Base-by-base conservation (phyloP, 2,888 invertebrate genomes). In the Aphodius sticticus region DNA sequence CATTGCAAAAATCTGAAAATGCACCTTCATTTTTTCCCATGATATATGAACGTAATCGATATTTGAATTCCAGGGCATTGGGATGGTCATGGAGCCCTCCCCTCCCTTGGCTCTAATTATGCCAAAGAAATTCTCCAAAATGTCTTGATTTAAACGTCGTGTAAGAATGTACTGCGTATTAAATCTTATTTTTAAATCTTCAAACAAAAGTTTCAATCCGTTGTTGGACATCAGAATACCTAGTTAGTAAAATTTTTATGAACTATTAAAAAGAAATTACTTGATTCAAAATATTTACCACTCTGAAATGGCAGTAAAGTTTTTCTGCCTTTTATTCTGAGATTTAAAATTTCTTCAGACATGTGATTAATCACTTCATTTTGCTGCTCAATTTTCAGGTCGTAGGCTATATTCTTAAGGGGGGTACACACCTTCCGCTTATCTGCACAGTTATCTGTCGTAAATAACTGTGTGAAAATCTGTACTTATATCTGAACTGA, bases 51-150 rank as follows among this genome's bases (percentile, higher is more conserved):
- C 53, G 53, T 12, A 26, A 53, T 53, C 53, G 53, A 53, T 53
- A 53, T 53, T 53, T 53, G 53, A 53, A 53, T 53, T 53, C 53
- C 9, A 53, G 53, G 53, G 53, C 53, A 53, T 53, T 53, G 53
- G 53, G 53, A 53, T 53, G 53, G 7, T 53, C 53, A 53, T 53
- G 53, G 53, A 53, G 9, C 53, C 53, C 53, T 53, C 53, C 53
- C 53, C 53, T 53, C 53, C 53, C 53, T 53, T 53, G 1, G 53
- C 53, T 53, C 53, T 53, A 72, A 72, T 35, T 36, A 35, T 26
- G 35, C 35, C 74, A 79, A 84, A 84, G 77, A 82, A 83, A 72
- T 82, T 83, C 80, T 83, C 84, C 14, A 84, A 16, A 0, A 82
- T 82, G 77, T 84, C 84, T 77, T 83, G 83, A 69, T 83, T 53